phyloP scores from a whole-genome alignment of 2,113 vertebrate species.

The Ranitomeya imitator region DNA sequence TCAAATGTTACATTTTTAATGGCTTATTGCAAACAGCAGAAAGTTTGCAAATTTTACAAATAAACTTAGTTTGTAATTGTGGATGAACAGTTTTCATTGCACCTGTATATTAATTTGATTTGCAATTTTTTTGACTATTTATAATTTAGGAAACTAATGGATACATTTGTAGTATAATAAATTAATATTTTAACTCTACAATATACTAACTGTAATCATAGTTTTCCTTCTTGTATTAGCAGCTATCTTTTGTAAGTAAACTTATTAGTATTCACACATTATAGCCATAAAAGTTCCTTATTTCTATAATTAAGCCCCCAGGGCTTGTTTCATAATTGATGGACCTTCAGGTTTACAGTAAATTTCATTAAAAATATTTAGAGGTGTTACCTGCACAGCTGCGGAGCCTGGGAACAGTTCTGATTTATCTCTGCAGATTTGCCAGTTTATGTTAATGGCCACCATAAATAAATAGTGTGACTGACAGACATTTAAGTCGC shows the following conservation, averaged over 20 bases:
- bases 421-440: slow-evolving; percentile 17
- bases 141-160: too few species aligned
- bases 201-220: not conserved
- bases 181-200: too few species aligned
- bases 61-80: too few species aligned
- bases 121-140: too few species aligned
- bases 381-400: slow-evolving; percentile 3
- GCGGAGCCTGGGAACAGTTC: not conserved
- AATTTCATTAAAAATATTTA: not conserved
- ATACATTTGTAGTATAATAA: too few species aligned
- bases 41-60: too few species aligned
- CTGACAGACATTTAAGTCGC: not conserved
- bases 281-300: not conserved
- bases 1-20: too few species aligned
- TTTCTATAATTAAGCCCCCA: not conserved
- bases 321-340: not conserved
- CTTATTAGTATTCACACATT: slow-evolving; percentile 2
- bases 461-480: slow-evolving; percentile 2
- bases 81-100: too few species aligned
- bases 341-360: not conserved
- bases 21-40: too few species aligned
- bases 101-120: too few species aligned
- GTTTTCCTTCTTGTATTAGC: not conserved
- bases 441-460: not conserved
- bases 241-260: not conserved